Evolutionary conservation across 2,888 invertebrate genomes (phyloP), one percentile per base, ranked within the genome.

Genomic region (Gnatocerus cornutus): DNA sequence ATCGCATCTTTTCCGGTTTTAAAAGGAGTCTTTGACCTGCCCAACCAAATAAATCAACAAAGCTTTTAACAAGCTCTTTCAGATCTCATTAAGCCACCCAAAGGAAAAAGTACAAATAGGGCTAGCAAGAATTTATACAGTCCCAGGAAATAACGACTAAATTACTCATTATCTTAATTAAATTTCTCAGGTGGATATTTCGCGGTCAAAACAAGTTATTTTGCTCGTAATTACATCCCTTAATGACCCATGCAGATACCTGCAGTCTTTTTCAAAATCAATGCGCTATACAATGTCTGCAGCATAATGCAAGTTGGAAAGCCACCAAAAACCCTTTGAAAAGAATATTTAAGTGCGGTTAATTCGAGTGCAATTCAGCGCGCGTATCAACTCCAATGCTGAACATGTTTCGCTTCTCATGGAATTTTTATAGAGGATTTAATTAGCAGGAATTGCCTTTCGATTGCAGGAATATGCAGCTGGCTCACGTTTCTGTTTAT

Each of bases 181-280:
- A 62, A 62, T 62, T 62, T 14, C 14, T 48, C 62, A 62, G 62
- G 62, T 62, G 33, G n/a, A 62, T 62, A 73, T 73, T 68, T 48
- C 64, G 66, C 53, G 62, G 71, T 62, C 65, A 59, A 59, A 71
- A 61, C 64, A 61, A 73, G 74, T 76, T 72, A 75, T 72, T 73
- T 62, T 73, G 73, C 45, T 30, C 58, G 72, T 72, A 75, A 75
- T 76, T 74, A 74, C 72, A 56, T 72, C 69, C 64, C 64, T 64
- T 59, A 69, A 69, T 64, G 69, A 58, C 59, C 13, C 53, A 50
- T 59, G 59, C 59, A 45, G 59, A 59, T 59, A 64, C 46, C 46
- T 63, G 63, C 63, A 63, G 53, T 46, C 27, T 56, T 65, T 55
- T 64, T 30, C 65, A 13, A 39, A 65, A 65, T 65, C 65, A 56